These are phyloP conservation scores for Danio kyathit DNA, from an alignment of 2,797 vertebrate genomes.

Conservation along the genomic window DNA sequence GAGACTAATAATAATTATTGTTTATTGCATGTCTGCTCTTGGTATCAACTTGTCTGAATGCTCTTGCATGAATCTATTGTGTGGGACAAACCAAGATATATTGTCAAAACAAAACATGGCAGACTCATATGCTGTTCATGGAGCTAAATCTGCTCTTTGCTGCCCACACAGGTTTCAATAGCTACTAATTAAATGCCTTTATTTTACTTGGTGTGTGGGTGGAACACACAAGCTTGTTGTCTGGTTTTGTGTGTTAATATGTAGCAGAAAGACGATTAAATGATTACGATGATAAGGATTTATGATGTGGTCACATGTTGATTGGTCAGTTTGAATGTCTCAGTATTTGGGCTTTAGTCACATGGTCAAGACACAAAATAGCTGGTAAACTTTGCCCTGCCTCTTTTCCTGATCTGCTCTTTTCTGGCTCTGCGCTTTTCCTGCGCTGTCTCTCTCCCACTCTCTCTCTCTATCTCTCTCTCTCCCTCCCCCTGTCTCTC, in stretches of 20 bases:
- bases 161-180: constrained; percentile 4
- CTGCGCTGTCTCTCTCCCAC: no score
- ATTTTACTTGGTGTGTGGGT: constrained; percentile 13
- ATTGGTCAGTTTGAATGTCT: no score
- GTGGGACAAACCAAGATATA: background rate
- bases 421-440: no score
- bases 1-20: constrained; percentile 3
- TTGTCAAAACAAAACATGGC: constrained; percentile 12
- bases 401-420: no score
- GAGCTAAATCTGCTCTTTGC: constrained; percentile 5
- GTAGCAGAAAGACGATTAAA: background rate
- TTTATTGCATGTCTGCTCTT: constrained; percentile 1
- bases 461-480: no score
- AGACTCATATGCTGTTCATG: constrained; percentile 21
- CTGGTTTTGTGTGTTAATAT: background rate
- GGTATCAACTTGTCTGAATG: background rate
- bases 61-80: background rate
- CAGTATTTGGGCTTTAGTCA: no score
- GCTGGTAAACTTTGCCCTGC: no score
- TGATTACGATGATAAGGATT: background rate
- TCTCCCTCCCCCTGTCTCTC: no score
- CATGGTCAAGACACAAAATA: no score
- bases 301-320: no score
- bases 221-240: background rate
- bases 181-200: constrained; percentile 15